Conservation (phyloP, 1,140 invertebrate genomes). For the Sarcophaga peregrina region DNA sequence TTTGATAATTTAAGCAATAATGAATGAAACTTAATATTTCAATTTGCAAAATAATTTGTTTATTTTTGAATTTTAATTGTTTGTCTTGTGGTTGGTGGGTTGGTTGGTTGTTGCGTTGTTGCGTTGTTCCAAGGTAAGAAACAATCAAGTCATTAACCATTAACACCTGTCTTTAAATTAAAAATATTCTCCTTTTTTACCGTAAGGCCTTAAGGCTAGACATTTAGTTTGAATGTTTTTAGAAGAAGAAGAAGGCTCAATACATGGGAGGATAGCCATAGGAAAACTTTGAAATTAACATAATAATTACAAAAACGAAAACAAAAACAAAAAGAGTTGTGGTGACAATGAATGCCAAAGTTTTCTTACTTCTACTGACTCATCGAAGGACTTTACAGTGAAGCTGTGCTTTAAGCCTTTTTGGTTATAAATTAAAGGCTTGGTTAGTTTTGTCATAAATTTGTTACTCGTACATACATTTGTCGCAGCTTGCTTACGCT, state of each 20-base stretch:
- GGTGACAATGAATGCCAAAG: too few relatives aligned
- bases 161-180: constrained; percentile 31
- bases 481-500: not conserved
- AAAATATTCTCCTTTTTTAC: not conserved
- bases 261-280: too few relatives aligned
- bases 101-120: not conserved
- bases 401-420: too few relatives aligned
- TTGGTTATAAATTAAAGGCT: not conserved
- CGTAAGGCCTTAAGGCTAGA: not conserved
- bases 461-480: not conserved
- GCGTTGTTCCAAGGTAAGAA: not conserved
- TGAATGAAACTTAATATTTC: constrained; percentile 28
- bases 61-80: not conserved
- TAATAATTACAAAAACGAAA: constrained; percentile 4
- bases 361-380: too few relatives aligned
- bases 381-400: too few relatives aligned
- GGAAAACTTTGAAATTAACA: constrained; percentile 2
- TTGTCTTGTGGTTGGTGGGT: not conserved
- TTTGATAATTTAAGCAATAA: constrained; percentile 23
- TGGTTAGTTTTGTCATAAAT: constrained; percentile 2
- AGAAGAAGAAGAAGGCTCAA: too few relatives aligned
- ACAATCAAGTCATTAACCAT: constrained; percentile 39
- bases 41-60: constrained; percentile 5
- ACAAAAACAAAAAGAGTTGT: too few relatives aligned
- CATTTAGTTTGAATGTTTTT: too few relatives aligned